Evolutionary conservation across 2,888 invertebrate genomes (phyloP), one percentile per base, ranked within the genome.

Genomic region (Exocentrus adspersus): DNA sequence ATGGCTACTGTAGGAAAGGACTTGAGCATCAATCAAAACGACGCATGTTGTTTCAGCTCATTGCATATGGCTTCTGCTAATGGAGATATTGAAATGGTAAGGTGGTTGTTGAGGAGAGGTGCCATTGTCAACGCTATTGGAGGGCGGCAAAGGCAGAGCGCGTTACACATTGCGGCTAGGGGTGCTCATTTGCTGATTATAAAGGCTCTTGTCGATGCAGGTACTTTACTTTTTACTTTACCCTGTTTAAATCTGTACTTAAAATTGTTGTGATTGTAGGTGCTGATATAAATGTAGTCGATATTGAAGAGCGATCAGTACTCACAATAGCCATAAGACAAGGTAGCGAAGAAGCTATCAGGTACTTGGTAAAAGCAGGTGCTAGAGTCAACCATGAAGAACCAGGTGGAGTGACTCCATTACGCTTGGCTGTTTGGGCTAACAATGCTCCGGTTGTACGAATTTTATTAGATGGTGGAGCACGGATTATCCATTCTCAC

Each of bases 321-420:
- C 75, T 86, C 53, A 81, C 83, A 48, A 74, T 83, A 51, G 85
- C 86, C 7, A 83, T 84, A 14, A 76, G 78, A 5, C 76, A 82
- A 59, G 78, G 80, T 1, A 80, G 82, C 63, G 80, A 80, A 64
- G 80, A 82, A 60, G 81, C 83, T 20, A 85, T 84, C 6, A 77
- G 79, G 65, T 70, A 83, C 20, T 81, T 91, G 19, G 84, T 90
- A 50, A 78, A 84, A 41, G 83, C 84, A 53, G 89, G 89, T 7
- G 88, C 89, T 5, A 86, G 88, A 77, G 84, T 90, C 2, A 90
- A 91, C 77, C 84, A 87, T 45, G 91, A 92, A 81, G 90, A 92
- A 78, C 87, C 88, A 65, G 86, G 88, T 74, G 89, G 90, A 1
- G 88, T 88, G 65, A 91, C 92, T 0, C 89, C 92, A 3, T 82